These are phyloP conservation scores for Maconellicoccus hirsutus DNA, from an alignment of 1,140 invertebrate species.

Conservation along the genomic window DNA sequence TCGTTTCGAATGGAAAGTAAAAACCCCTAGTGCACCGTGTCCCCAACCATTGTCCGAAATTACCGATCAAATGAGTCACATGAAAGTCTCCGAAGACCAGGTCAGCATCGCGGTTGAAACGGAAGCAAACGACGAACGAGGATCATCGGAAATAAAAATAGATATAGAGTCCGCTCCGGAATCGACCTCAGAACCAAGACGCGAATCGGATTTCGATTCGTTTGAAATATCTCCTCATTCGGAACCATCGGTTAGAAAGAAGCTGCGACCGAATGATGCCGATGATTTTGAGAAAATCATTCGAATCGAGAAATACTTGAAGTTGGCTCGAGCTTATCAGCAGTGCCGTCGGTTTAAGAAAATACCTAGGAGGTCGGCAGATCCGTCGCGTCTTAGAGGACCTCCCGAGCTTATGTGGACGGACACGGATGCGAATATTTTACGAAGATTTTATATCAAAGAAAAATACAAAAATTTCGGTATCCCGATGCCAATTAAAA, in stretches of 20 bases:
- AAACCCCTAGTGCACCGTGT: too few species aligned
- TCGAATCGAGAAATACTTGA: not conserved
- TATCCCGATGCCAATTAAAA: not conserved
- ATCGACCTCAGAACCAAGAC: too few species aligned
- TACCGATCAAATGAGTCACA: too few species aligned
- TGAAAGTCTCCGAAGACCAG: too few species aligned
- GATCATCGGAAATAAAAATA: too few species aligned
- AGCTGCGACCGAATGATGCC: not conserved
- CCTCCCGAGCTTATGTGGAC: not conserved
- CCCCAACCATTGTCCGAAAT: too few species aligned
- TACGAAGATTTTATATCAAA: not conserved
- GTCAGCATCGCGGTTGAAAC: too few species aligned
- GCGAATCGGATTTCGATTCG: too few species aligned
- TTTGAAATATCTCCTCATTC: not conserved
- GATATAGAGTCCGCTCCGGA: too few species aligned
- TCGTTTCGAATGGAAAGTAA: too few species aligned
- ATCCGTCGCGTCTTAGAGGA: not conserved
- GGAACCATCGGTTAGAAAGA: not conserved
- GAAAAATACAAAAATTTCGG: not conserved
- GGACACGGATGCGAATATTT: not conserved
- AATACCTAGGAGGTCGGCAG: not conserved
- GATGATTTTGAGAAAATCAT: not conserved
- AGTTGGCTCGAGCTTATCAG: not conserved
- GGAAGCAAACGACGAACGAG: too few species aligned
- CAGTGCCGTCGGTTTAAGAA: not conserved